Base-by-base conservation (phyloP, 2,113 vertebrate species). In the Aramus guarauna region DNA sequence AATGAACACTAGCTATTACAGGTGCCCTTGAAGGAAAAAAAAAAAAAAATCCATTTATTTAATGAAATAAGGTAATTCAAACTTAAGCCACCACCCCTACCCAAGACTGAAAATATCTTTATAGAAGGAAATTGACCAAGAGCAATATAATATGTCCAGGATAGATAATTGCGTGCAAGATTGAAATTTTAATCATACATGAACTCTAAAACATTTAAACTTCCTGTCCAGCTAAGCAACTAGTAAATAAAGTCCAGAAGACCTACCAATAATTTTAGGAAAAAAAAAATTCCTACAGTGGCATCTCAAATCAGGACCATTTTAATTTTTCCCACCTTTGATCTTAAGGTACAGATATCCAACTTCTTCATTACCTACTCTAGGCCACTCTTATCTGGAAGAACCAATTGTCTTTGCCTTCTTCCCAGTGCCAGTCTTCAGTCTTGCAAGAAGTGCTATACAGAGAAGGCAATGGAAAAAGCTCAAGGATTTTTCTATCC, bases 131-230 rank as follows among this genome's bases (percentile, higher is more conserved):
- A 32, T 74, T 69, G 9, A 71, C 26, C 5, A 45, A 69, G 9
- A 83, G 3, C 6, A 85, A 24, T 79, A 53, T 55, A 73, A 66
- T 41, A 45, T n/a, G 37, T 2, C 9, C n/a, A 81, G 22, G 20
- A 29, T 29, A 73, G 12, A 4, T 27, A 58, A 37, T 32, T 59
- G 10, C 56, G 36, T 47, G 53, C 75, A 82, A 78, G 37, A 75
- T 0, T 60, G 14, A 84, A 32, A 62, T 84, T 86, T 66, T 77
- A 52, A 53, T 77, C 15, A 14, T 41, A 14, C 0, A 0, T 63
- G 10, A 92, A 48, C 23, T 59, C 12, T 75, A 68, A 84, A 71
- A 2, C 7, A 72, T 37, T 62, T 68, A 63, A 23, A 68, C 4
- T 2, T 45, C 30, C 22, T 37, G 8, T 36, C 17, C 15, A 22